Conservation (phyloP, 2,888 invertebrate species). For the Pseudeuparius sepicola region DNA sequence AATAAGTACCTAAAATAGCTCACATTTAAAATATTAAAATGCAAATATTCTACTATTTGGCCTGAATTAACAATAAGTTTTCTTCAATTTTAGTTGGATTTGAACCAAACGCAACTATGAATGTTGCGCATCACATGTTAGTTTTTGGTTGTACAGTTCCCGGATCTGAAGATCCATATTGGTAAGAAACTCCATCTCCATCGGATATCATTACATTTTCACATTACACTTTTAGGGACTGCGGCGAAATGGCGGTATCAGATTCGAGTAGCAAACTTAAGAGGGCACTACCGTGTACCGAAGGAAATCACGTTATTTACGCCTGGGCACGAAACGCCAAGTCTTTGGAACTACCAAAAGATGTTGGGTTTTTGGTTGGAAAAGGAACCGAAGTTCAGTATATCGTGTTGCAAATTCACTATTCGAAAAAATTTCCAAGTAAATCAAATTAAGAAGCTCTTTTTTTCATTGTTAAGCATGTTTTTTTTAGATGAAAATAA, state of each 20-base stretch:
- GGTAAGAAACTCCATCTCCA: slow-evolving; percentile 45
- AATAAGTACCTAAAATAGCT: too few species aligned
- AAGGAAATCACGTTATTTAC: slow-evolving; percentile 70
- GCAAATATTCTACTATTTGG: too few species aligned
- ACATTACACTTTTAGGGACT: slow-evolving; percentile 59
- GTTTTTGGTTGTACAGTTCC: slow-evolving; percentile 82
- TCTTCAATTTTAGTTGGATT: slow-evolving; percentile 63
- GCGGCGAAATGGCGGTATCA: slow-evolving; percentile 77
- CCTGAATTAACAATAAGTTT: too few species aligned
- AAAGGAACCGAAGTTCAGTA: slow-evolving; percentile 72
- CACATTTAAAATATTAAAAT: too few species aligned
- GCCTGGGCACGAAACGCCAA: slow-evolving; percentile 94
- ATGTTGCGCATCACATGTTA: slow-evolving; percentile 88
- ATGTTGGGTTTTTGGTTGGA: slow-evolving; percentile 90
- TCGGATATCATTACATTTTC: not conserved
- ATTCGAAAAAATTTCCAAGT: slow-evolving; percentile 42
- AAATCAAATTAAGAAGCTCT: too few species aligned
- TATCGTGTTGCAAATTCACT: slow-evolving; percentile 78
- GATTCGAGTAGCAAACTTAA: slow-evolving; percentile 38
- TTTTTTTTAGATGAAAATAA: too few species aligned
- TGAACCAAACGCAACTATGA: slow-evolving; percentile 83
- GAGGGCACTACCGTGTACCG: slow-evolving; percentile 64
- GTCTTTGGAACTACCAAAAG: slow-evolving; percentile 64
- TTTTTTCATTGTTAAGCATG: too few species aligned
- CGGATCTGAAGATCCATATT: slow-evolving; percentile 59